Conservation (phyloP, 1,140 invertebrate species). For the Aporrectodea caliginosa region DNA sequence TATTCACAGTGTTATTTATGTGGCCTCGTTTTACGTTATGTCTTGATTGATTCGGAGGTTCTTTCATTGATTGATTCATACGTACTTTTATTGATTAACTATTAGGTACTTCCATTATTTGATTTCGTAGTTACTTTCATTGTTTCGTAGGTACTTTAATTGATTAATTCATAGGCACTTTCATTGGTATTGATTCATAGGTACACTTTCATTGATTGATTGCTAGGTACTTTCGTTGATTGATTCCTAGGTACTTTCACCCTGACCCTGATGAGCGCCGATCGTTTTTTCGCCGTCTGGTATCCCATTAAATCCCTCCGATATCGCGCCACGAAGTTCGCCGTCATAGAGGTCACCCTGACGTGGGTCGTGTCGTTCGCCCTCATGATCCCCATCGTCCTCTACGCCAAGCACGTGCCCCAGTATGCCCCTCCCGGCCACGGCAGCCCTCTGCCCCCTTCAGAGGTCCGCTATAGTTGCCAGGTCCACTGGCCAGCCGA, state of each 20-base stretch:
- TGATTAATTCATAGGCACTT: background rate
- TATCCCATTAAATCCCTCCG: conserved; percentile 86
- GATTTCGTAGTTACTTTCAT: background rate
- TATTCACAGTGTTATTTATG: too few species aligned
- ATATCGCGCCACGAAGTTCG: conserved; percentile 37
- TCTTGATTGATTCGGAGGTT: too few species aligned
- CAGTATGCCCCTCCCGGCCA: background rate
- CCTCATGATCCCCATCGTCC: background rate
- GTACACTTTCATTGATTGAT: background rate
- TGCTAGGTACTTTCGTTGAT: background rate
- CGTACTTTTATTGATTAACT: background rate
- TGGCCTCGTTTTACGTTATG: too few species aligned
- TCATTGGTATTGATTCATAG: background rate
- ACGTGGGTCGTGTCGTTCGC: background rate
- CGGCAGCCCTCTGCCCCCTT: too few species aligned
- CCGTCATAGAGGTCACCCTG: background rate
- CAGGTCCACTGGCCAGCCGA: conserved; percentile 42
- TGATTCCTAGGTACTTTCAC: conserved; percentile 92
- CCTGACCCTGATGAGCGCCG: conserved; percentile 89
- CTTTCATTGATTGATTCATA: background rate
- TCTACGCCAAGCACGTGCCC: background rate
- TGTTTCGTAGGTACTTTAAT: background rate
- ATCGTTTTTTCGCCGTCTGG: conserved; percentile 91
- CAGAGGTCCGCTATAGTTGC: conserved; percentile 38
- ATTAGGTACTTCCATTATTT: background rate